A percentile compares a stretch with the other conserved stretches of the same genome.
Conservation (phyloP, 1,140 invertebrate species). For the Drosophila pandora region DNA sequence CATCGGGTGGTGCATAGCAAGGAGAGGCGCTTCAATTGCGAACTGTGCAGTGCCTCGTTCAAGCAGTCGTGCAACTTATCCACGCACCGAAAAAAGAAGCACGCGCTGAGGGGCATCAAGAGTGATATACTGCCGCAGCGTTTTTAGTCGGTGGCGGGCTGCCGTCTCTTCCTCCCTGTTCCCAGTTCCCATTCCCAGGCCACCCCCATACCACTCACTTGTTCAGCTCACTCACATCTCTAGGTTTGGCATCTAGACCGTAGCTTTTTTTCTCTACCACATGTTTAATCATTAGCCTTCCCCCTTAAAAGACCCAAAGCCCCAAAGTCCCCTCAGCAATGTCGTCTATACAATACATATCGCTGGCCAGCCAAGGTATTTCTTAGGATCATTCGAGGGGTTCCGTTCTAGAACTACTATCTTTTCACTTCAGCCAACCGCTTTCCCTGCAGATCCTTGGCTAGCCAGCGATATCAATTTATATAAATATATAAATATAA, state of each 20-base stretch:
- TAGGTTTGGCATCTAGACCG: conserved; percentile 8
- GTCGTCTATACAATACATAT: conserved; percentile 1
- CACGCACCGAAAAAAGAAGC: conserved; percentile 80
- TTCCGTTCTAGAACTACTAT: too few relatives aligned
- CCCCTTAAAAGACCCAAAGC: too few relatives aligned
- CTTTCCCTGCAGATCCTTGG: background rate
- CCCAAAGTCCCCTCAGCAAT: conserved; percentile 1
- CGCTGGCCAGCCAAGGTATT: background rate
- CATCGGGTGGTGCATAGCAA: conserved; percentile 81
- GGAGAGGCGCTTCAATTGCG: conserved; percentile 77
- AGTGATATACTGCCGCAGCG: conserved; percentile 67
- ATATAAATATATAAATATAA: conserved; percentile 12
- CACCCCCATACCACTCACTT: background rate
- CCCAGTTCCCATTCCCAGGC: background rate
- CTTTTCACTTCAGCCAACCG: too few relatives aligned
- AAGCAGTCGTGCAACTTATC: conserved; percentile 80
- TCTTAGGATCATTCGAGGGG: background rate
- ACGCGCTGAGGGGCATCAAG: conserved; percentile 70
- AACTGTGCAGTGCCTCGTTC: conserved; percentile 76
- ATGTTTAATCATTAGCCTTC: background rate
- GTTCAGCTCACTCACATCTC: conserved; percentile 14
- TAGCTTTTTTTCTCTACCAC: conserved; percentile 1
- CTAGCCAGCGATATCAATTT: background rate
- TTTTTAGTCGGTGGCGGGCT: conserved; percentile 38
- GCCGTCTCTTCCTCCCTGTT: background rate